Percentiles rank a stretch among this genome's conserved stretches.
These are phyloP conservation scores for Hartigia nigra DNA, from an alignment of 2,888 invertebrate species.

Conservation along the genomic window DNA sequence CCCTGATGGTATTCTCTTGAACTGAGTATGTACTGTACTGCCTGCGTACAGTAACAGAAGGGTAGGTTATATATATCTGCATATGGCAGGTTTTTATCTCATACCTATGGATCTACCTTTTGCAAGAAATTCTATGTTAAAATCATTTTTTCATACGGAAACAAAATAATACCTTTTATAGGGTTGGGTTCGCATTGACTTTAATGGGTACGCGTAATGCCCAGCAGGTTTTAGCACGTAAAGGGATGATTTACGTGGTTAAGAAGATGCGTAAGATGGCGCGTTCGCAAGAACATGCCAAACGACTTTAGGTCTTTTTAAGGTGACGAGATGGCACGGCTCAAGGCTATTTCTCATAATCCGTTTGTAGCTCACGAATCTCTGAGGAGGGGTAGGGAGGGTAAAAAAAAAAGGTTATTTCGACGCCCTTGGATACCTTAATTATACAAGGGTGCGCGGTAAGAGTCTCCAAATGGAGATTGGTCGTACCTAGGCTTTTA, in stretches of 20 bases:
- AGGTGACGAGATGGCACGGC: background rate
- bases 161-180: background rate
- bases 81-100: background rate
- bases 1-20: background rate
- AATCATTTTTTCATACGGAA: background rate
- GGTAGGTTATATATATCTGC: background rate
- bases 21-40: background rate
- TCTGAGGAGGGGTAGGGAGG: background rate
- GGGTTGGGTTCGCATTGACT: background rate
- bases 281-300: background rate
- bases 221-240: background rate
- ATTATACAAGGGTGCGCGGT: background rate
- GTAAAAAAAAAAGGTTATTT: too few relatives aligned
- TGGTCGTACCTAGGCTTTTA: background rate
- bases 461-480: constrained; percentile 1
- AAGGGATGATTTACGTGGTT: background rate
- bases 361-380: background rate
- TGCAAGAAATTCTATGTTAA: background rate
- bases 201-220: background rate
- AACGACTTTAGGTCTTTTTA: background rate
- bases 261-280: background rate
- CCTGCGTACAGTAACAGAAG: background rate
- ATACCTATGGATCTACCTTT: background rate
- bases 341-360: background rate
- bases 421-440: background rate